These are phyloP conservation scores for Prosapia bicincta DNA, from an alignment of 2,888 invertebrate species.

Conservation along the genomic window DNA sequence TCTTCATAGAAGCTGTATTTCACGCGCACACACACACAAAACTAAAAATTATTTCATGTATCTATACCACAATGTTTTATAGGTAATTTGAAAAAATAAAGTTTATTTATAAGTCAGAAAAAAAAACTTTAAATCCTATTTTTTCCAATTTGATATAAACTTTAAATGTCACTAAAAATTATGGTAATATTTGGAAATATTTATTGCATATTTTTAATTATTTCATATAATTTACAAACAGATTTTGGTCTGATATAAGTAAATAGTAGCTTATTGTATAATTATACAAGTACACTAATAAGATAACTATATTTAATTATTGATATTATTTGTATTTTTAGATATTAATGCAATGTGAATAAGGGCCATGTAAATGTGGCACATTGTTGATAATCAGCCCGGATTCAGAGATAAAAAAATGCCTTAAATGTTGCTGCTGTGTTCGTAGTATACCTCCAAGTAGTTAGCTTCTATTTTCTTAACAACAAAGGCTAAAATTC, in stretches of 20 bases:
- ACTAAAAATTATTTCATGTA: too few relatives aligned
- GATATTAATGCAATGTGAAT: background rate
- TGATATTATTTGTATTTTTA: background rate
- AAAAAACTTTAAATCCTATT: too few relatives aligned
- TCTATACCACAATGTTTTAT: too few relatives aligned
- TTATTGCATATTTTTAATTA: too few relatives aligned
- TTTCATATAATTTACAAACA: background rate
- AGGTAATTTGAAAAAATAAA: too few relatives aligned
- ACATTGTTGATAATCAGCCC: conserved; percentile 26
- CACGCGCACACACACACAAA: too few relatives aligned
- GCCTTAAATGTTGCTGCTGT: conserved; percentile 24
- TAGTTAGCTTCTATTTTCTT: background rate
- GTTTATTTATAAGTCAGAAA: too few relatives aligned
- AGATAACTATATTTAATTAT: too few relatives aligned
- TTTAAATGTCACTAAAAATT: too few relatives aligned
- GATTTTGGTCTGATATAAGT: background rate
- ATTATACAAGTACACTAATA: background rate
- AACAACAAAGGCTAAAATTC: background rate
- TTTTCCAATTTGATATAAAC: too few relatives aligned
- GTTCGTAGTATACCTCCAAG: background rate
- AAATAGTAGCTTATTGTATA: background rate
- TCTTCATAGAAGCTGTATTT: too few relatives aligned
- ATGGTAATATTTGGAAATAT: too few relatives aligned
- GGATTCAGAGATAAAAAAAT: conserved; percentile 33
- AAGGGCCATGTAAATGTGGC: background rate